These are phyloP conservation scores for Chamaetylas fuelleborni DNA, from an alignment of 2,113 vertebrate genomes.

Conservation along the genomic window DNA sequence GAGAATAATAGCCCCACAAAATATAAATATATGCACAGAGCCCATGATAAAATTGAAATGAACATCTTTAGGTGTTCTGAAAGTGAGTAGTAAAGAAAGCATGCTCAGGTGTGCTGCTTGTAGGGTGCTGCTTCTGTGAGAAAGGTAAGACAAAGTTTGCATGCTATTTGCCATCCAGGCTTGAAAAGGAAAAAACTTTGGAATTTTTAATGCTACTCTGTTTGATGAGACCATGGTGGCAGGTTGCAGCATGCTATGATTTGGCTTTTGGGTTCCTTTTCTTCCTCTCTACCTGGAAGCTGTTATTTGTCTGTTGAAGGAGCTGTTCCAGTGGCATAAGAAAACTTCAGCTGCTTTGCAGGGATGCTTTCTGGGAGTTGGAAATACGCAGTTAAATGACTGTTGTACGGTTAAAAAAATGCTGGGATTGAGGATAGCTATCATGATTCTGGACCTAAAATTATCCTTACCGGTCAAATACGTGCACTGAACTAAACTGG, in stretches of 20 bases:
- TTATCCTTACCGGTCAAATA: neutral
- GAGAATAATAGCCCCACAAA: neutral
- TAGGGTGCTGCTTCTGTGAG: neutral
- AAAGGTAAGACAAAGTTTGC: neutral
- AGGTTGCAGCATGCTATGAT: neutral
- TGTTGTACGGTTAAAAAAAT: neutral
- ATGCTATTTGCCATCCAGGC: neutral
- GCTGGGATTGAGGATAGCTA: neutral
- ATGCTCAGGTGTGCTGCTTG: neutral
- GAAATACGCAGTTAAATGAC: neutral
- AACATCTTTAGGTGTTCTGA: neutral
- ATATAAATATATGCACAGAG: neutral
- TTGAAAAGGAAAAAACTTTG: neutral
- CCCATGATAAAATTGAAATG: neutral
- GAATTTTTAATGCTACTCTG: neutral
- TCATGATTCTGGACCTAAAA: neutral
- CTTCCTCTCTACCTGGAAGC: neutral
- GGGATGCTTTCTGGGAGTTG: neutral
- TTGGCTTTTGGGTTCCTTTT: slow-evolving; percentile 7
- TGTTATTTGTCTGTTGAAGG: neutral
- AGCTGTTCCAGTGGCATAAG: neutral
- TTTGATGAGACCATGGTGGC: neutral
- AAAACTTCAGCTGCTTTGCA: neutral
- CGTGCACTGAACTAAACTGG: neutral
- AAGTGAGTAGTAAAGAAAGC: neutral